Evolutionary conservation across 2,113 vertebrate species (phyloP).

Genomic region (Muntiacus muntjak): DNA sequence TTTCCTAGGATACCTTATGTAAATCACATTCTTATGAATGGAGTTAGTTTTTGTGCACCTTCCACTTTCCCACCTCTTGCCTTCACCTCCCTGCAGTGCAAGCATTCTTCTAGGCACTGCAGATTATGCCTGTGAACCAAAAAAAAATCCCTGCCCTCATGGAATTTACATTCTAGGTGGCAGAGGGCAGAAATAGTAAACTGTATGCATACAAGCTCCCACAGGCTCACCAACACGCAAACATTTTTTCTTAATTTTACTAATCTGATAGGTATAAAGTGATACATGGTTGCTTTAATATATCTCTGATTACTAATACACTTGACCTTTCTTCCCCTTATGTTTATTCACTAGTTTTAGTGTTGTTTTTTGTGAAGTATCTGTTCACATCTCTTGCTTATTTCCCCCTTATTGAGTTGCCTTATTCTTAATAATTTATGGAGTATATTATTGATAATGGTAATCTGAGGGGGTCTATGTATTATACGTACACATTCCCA

Average conservation of each 20-base stretch:
- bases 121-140: background rate
- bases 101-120: background rate
- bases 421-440: background rate
- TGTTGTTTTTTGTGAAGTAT: background rate
- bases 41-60: background rate
- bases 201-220: background rate
- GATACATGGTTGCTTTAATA: background rate
- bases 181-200: background rate
- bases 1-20: background rate
- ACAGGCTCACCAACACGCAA: background rate
- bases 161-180: background rate
- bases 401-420: background rate
- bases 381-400: background rate
- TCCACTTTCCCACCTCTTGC: background rate
- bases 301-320: background rate
- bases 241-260: background rate
- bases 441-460: background rate
- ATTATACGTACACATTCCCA: background rate
- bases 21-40: background rate
- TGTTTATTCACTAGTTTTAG: background rate
- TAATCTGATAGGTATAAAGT: background rate
- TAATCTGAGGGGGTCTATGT: background rate
- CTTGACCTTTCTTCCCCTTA: background rate
- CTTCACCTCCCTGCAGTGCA: background rate
- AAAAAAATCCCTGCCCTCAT: background rate